Percentiles rank a stretch among this genome's conserved stretches.
phyloP scores from a whole-genome alignment of 2,888 invertebrate species.

The Argyresthia goedartella region DNA sequence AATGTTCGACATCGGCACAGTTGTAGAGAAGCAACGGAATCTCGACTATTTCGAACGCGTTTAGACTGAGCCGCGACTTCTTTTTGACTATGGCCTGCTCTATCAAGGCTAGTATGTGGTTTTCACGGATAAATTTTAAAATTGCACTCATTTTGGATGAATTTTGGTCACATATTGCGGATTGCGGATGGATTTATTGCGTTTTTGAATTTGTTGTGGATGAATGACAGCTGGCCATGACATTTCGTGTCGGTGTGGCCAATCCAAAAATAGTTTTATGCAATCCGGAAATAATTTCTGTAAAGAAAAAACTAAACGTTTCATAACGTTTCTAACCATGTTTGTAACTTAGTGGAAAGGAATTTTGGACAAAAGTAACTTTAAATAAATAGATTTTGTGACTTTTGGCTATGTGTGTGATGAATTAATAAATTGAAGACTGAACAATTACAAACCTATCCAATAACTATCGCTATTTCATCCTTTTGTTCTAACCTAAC shows the following conservation, averaged over 20 bases:
- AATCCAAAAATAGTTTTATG: background rate
- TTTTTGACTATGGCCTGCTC: conserved; percentile 74
- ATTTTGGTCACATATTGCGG: background rate
- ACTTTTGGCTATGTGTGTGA: too few species aligned
- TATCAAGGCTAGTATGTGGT: conserved; percentile 76
- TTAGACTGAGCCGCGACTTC: conserved; percentile 71
- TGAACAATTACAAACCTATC: too few species aligned
- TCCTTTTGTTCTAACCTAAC: background rate
- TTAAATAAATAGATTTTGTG: too few species aligned
- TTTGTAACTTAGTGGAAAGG: too few species aligned
- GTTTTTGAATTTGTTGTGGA: background rate
- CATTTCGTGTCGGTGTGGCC: background rate
- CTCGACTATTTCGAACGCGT: conserved; percentile 73
- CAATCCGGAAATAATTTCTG: background rate
- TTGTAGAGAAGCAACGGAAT: conserved; percentile 70
- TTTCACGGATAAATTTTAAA: conserved; percentile 77
- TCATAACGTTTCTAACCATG: too few species aligned
- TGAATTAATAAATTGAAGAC: too few species aligned
- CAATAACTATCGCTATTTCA: too few species aligned
- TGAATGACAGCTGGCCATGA: background rate
- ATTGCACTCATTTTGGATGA: conserved; percentile 68
- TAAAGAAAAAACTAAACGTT: background rate
- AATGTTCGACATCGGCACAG: conserved; percentile 69
- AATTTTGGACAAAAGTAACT: too few species aligned
- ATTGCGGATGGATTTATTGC: conserved; percentile 1